A percentile compares a stretch with the other conserved stretches of the same genome.
Evolutionary conservation across 2,113 vertebrate genomes (phyloP).

Genomic region (Heterochromis multidens): DNA sequence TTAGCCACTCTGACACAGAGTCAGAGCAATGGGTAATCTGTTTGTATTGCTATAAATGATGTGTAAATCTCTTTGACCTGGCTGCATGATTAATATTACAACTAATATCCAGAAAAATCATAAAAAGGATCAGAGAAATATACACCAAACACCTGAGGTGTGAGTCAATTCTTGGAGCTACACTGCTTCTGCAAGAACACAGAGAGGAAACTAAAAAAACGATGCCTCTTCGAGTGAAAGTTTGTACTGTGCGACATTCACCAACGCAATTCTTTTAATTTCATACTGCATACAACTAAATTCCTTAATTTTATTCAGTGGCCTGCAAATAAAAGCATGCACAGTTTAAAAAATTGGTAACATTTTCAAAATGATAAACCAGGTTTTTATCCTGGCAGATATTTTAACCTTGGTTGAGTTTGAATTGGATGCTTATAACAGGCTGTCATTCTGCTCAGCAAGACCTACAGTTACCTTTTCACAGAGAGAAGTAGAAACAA

Average conservation of each 20-base stretch:
- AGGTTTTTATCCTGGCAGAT: background rate
- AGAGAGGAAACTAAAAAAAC: too few relatives aligned
- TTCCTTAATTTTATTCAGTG: background rate
- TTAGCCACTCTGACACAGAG: background rate
- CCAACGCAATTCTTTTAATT: background rate
- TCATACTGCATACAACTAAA: background rate
- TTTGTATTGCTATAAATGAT: background rate
- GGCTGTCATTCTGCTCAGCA: background rate
- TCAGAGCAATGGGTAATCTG: background rate
- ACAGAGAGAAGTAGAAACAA: background rate
- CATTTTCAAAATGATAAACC: background rate
- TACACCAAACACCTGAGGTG: background rate
- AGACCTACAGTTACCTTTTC: background rate
- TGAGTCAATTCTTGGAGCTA: background rate
- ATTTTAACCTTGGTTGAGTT: background rate
- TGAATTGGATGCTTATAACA: background rate
- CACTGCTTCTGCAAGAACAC: background rate
- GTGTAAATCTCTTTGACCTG: background rate
- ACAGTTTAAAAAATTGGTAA: background rate
- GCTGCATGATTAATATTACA: background rate
- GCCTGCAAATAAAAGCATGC: background rate
- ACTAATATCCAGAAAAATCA: background rate
- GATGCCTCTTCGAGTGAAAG: background rate
- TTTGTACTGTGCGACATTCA: background rate
- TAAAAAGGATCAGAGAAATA: background rate